A percentile compares a stretch with the other conserved stretches of the same genome.
Evolutionary conservation across 2,888 invertebrate species (phyloP).

Genomic region (Druceiella hillmani): DNA sequence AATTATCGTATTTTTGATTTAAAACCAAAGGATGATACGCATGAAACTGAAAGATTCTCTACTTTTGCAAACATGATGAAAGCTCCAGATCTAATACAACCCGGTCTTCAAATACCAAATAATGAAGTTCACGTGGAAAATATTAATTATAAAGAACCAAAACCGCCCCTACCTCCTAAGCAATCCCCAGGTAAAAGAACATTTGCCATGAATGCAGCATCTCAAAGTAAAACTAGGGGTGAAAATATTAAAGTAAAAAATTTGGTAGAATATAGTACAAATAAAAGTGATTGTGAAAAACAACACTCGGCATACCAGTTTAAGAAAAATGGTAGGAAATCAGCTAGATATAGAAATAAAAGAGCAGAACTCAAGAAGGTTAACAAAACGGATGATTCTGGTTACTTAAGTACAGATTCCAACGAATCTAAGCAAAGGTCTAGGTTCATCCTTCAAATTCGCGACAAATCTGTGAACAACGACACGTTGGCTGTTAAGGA

Average conservation of each 20-base stretch:
- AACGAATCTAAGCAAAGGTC: constrained; percentile 54
- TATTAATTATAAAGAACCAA: constrained; percentile 33
- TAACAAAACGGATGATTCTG: constrained; percentile 64
- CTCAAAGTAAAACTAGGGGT: constrained; percentile 28
- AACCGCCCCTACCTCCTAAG: constrained; percentile 44
- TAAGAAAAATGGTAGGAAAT: constrained; percentile 34
- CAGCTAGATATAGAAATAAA: constrained; percentile 39
- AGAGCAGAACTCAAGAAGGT: constrained; percentile 40
- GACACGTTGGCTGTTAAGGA: constrained; percentile 15
- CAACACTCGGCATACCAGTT: constrained; percentile 40
- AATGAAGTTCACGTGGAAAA: no score
- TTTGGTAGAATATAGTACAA: no score
- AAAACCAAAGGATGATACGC: constrained; percentile 36
- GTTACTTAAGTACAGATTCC: constrained; percentile 81
- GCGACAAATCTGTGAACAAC: constrained; percentile 24
- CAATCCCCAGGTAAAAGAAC: constrained; percentile 33
- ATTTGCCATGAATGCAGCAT: no score
- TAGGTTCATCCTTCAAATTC: constrained; percentile 42
- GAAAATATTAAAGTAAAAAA: no score
- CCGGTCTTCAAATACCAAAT: no score
- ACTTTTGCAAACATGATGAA: constrained; percentile 34
- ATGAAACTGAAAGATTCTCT: constrained; percentile 33
- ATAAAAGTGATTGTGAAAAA: constrained; percentile 38
- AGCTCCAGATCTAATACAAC: constrained; percentile 36
- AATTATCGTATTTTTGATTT: constrained; percentile 32